These are phyloP conservation scores for Leucosticte australis DNA, from an alignment of 2,113 vertebrate genomes.

Conservation along the genomic window DNA sequence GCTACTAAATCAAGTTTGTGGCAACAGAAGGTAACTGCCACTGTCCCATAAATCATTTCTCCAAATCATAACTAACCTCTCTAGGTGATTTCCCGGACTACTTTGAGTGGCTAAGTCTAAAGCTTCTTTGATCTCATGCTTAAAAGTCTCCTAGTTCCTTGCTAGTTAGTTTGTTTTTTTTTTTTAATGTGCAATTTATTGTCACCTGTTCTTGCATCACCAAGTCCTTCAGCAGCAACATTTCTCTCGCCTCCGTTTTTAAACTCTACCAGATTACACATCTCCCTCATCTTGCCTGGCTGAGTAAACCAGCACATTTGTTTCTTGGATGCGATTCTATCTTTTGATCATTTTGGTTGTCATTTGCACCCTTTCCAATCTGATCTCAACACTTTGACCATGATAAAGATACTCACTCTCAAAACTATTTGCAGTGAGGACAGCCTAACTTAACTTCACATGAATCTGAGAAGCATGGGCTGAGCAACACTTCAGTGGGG, in stretches of 20 bases:
- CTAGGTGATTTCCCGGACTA: neutral
- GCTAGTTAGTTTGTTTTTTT: neutral
- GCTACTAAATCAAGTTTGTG: neutral
- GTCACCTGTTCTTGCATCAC: neutral
- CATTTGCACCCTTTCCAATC: neutral
- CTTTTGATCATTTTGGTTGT: neutral
- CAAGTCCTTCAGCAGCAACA: neutral
- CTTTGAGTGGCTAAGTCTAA: neutral
- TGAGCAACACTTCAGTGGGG: neutral
- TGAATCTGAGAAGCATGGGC: neutral
- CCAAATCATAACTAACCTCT: neutral
- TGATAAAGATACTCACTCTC: neutral
- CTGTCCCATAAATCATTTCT: neutral
- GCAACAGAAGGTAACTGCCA: neutral
- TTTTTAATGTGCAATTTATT: neutral
- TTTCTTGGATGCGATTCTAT: neutral
- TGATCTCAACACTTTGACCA: neutral
- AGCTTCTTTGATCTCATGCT: neutral
- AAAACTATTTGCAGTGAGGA: neutral
- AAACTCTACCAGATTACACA: neutral
- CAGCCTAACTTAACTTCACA: neutral
- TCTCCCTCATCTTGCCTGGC: neutral
- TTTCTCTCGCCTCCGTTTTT: neutral
- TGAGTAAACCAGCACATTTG: neutral
- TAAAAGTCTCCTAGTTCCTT: neutral